Conservation (phyloP, 2,113 vertebrate genomes). For the Dipodomys merriami region DNA sequence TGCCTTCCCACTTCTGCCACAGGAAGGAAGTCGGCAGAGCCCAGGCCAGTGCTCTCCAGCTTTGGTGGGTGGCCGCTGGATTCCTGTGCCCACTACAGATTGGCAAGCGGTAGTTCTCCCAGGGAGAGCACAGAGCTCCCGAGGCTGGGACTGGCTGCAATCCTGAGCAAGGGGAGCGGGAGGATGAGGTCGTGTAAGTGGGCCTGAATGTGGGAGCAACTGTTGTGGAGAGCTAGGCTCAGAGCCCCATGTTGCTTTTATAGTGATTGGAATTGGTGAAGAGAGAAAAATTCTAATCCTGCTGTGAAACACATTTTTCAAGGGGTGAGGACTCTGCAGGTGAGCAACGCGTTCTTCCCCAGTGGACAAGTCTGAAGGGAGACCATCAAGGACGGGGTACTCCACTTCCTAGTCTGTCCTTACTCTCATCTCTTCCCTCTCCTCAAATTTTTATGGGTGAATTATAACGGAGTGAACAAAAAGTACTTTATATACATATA, state of each 20-base stretch:
- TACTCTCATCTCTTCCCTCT: neutral
- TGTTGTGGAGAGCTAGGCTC: neutral
- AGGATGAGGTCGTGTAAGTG: no score
- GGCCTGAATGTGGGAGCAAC: no score
- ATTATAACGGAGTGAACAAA: neutral
- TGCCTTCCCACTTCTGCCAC: no score
- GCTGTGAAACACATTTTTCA: neutral
- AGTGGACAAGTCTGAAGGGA: neutral
- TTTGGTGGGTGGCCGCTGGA: neutral
- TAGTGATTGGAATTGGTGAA: neutral
- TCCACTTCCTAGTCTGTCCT: no score
- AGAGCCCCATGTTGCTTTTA: neutral
- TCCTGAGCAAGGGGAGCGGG: no score
- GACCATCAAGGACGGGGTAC: neutral
- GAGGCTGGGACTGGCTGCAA: no score
- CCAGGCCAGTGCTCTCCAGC: no score
- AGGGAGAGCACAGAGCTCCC: neutral
- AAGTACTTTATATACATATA: no score
- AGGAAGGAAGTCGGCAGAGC: neutral
- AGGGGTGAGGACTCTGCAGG: neutral
- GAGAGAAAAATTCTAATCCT: neutral
- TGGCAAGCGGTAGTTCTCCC: neutral
- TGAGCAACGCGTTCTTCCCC: neutral
- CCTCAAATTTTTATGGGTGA: neutral
- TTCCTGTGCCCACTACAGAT: neutral